Evolutionary conservation across 2,888 invertebrate species (phyloP).

Genomic region (Standfussiana lucernea): DNA sequence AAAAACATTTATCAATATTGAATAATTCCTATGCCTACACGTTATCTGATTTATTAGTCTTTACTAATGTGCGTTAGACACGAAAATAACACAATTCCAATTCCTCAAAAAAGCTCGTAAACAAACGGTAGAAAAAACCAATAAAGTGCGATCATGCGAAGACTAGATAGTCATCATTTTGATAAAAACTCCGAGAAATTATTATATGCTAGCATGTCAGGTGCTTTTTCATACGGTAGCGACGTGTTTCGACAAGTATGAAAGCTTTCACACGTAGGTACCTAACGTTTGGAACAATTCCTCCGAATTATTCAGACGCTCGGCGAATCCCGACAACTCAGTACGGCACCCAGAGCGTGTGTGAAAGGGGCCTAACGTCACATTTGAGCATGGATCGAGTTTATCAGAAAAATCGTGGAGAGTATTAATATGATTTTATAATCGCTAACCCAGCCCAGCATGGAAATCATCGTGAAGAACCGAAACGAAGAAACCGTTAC

Average conservation of each 20-base stretch:
- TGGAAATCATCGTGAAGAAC: not conserved
- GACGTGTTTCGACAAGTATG: not conserved
- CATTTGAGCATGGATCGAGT: not conserved
- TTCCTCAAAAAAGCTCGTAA: constrained; percentile 32
- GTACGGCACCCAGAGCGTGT: not conserved
- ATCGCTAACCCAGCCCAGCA: not conserved
- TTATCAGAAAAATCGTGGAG: not conserved
- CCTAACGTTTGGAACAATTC: too few relatives aligned
- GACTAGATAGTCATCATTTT: constrained; percentile 14
- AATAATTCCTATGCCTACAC: constrained; percentile 12
- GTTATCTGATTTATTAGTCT: constrained; percentile 44
- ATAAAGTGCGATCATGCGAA: constrained; percentile 50
- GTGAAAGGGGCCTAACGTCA: not conserved
- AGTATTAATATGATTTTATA: not conserved
- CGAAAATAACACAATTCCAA: constrained; percentile 52
- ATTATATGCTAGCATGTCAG: constrained; percentile 1
- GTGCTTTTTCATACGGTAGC: constrained; percentile 3
- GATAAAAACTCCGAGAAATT: constrained; percentile 24
- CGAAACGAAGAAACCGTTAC: too few relatives aligned
- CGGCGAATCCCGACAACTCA: not conserved
- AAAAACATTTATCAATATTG: constrained; percentile 36
- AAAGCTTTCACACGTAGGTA: not conserved
- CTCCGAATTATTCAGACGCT: not conserved
- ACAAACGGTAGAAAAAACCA: constrained; percentile 48
- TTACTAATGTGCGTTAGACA: constrained; percentile 43